A percentile compares a stretch with the other conserved stretches of the same genome.
Evolutionary conservation across 2,797 vertebrate genomes (phyloP).

Genomic region (Phylloscopus collybita): DNA sequence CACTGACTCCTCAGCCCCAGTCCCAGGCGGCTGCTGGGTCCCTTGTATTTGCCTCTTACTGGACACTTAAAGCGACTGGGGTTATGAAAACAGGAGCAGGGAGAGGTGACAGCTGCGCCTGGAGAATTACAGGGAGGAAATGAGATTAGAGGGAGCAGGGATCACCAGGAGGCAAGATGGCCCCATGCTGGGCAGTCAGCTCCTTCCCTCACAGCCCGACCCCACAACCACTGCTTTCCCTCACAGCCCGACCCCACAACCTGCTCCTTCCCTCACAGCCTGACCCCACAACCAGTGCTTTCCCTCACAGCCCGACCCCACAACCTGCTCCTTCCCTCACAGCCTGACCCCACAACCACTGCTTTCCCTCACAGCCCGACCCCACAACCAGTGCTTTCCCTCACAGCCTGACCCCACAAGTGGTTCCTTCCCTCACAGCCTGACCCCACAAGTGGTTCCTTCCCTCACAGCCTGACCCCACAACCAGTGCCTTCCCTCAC

Average conservation of each 20-base stretch:
- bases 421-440: too few species aligned
- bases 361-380: neutral
- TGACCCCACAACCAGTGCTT: neutral
- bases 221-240: fast-evolving
- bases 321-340: neutral
- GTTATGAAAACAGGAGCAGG: neutral
- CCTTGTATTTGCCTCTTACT: neutral
- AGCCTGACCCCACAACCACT: too few species aligned
- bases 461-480: too few species aligned
- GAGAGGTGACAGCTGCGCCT: constrained; percentile 8
- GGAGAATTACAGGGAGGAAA: constrained; percentile 15
- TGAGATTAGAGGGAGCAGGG: neutral
- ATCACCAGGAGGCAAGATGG: neutral
- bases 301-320: neutral
- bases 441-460: neutral
- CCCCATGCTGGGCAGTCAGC: neutral
- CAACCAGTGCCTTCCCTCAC: neutral
- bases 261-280: neutral
- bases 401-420: neutral
- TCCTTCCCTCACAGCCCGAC: neutral
- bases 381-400: neutral
- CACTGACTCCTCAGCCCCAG: neutral
- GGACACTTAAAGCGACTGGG: neutral
- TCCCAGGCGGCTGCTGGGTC: fast-evolving
- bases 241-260: neutral